A percentile compares a stretch with the other conserved stretches of the same genome.
phyloP scores from a whole-genome alignment of 2,888 invertebrate genomes.

The Amorpha juglandis region DNA sequence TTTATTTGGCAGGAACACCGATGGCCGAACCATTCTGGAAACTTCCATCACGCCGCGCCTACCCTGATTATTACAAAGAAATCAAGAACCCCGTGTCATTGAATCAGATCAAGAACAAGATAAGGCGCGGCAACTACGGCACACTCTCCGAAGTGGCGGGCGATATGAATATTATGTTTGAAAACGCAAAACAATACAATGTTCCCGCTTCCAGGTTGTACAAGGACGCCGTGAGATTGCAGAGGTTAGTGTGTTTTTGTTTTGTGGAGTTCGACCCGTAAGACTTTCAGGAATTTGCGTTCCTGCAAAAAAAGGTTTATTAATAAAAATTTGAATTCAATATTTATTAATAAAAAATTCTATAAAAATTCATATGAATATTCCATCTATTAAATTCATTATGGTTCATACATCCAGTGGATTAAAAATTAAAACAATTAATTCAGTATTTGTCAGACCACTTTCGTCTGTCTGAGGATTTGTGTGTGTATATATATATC shows the following conservation, averaged over 20 bases:
- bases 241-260: constrained; percentile 77
- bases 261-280: no score
- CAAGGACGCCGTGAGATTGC: constrained; percentile 92
- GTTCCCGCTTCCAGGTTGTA: constrained; percentile 90
- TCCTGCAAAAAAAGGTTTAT: no score
- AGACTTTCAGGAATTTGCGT: no score
- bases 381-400: no score
- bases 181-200: constrained; percentile 96
- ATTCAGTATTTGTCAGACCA: no score
- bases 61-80: constrained; percentile 98
- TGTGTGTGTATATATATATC: no score
- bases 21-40: constrained; percentile 97
- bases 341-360: no score
- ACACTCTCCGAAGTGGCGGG: constrained; percentile 95
- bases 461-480: no score
- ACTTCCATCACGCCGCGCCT: constrained; percentile 94
- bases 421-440: no score
- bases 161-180: constrained; percentile 98
- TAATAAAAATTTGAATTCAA: no score
- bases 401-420: no score
- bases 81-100: constrained; percentile 98
- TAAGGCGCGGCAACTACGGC: constrained; percentile 92
- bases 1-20: constrained; percentile 85
- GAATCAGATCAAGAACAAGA: constrained; percentile 93
- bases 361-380: no score